Percentiles rank a stretch among this genome's conserved stretches.
Evolutionary conservation across 2,113 vertebrate genomes (phyloP).

Genomic region (Dicerorhinus sumatrensis): DNA sequence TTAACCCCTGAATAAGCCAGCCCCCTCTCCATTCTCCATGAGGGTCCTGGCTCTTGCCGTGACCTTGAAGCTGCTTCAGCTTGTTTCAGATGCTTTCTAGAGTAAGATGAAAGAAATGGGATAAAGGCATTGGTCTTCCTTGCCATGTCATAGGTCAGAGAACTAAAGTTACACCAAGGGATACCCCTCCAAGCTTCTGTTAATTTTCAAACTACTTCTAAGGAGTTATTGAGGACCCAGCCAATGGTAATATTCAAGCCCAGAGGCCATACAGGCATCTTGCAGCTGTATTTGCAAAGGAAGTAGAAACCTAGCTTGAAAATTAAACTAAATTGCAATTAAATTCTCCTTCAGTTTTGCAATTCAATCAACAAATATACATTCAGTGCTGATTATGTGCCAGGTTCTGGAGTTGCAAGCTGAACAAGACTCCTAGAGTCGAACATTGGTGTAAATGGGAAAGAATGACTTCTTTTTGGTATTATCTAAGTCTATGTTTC

Average conservation of each 20-base stretch:
- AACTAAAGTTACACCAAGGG: background rate
- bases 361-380: background rate
- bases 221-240: background rate
- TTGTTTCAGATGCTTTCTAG: background rate
- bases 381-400: background rate
- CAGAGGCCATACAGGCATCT: background rate
- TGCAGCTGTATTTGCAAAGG: conserved; percentile 26
- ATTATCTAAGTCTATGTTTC: background rate
- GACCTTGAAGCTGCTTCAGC: background rate
- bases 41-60: background rate
- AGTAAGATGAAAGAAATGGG: background rate
- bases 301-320: background rate
- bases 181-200: background rate
- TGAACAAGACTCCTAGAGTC: background rate
- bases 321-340: conserved; percentile 38
- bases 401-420: background rate
- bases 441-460: background rate
- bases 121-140: background rate
- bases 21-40: background rate
- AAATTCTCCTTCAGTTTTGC: background rate
- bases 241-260: background rate
- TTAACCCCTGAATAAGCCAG: background rate
- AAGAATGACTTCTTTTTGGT: background rate
- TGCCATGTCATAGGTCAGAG: background rate
- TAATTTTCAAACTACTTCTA: background rate